A percentile compares a stretch with the other conserved stretches of the same genome.
These are phyloP conservation scores for Lucilia sericata DNA, from an alignment of 1,140 invertebrate species.

Conservation along the genomic window DNA sequence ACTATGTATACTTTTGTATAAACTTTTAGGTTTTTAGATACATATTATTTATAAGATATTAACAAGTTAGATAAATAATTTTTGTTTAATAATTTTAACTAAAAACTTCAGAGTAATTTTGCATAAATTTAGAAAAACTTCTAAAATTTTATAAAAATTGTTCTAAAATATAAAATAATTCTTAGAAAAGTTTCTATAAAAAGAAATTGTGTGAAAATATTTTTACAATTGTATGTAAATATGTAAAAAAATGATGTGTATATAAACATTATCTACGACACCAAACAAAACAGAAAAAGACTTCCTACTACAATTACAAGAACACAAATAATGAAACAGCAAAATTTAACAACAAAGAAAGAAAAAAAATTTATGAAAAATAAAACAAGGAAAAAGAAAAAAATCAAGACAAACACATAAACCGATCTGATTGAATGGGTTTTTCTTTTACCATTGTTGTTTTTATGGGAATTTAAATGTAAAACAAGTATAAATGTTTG, in stretches of 20 bases:
- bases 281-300: not conserved
- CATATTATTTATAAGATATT: no score
- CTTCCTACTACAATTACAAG: not conserved
- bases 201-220: no score
- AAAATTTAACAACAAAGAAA: not conserved
- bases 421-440: not conserved
- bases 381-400: not conserved
- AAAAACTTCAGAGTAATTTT: no score
- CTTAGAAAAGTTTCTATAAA: no score
- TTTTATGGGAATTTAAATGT: not conserved
- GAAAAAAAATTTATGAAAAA: not conserved
- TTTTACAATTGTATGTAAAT: no score
- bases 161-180: no score
- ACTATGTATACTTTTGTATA: no score
- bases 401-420: not conserved
- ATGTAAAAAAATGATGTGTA: not conserved
- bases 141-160: no score
- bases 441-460: not conserved
- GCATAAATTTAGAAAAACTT: no score
- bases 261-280: not conserved
- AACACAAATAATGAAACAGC: not conserved
- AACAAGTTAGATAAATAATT: no score
- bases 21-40: no score
- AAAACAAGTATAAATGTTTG: not conserved
- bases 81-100: no score